Percentiles rank a stretch among this genome's conserved stretches.
These are phyloP conservation scores for Doris montereyensis DNA, from an alignment of 2,888 invertebrate species.

Conservation along the genomic window DNA sequence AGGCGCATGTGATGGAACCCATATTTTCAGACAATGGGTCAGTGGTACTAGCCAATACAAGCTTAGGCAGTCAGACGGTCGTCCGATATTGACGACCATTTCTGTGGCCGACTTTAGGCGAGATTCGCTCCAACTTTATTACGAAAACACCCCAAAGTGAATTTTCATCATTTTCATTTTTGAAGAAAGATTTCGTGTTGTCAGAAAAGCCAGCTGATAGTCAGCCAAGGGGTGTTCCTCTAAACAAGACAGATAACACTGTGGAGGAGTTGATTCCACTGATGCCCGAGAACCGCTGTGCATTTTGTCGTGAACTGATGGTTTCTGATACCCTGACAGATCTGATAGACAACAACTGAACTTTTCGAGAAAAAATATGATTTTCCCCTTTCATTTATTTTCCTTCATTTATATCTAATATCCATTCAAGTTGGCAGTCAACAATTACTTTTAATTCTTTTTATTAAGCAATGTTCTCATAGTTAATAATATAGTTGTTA, in stretches of 20 bases:
- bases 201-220: background rate
- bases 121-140: background rate
- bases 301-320: background rate
- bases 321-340: background rate
- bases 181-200: background rate
- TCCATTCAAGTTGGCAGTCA: background rate
- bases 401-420: background rate
- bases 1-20: background rate
- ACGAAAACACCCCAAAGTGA: background rate
- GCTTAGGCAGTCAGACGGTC: background rate
- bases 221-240: background rate
- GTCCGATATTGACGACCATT: no score
- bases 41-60: background rate
- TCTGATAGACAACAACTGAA: background rate
- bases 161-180: background rate
- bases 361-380: background rate
- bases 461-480: background rate
- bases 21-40: background rate
- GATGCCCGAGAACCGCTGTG: background rate
- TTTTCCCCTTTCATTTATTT: background rate
- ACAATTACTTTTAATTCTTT: background rate
- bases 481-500: no score
- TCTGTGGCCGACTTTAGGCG: background rate
- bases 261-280: background rate
- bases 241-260: background rate